Percentiles rank a stretch among this genome's conserved stretches.
Evolutionary conservation across 2,797 vertebrate species (phyloP).

Genomic region (Melanotaenia parkinsoni): DNA sequence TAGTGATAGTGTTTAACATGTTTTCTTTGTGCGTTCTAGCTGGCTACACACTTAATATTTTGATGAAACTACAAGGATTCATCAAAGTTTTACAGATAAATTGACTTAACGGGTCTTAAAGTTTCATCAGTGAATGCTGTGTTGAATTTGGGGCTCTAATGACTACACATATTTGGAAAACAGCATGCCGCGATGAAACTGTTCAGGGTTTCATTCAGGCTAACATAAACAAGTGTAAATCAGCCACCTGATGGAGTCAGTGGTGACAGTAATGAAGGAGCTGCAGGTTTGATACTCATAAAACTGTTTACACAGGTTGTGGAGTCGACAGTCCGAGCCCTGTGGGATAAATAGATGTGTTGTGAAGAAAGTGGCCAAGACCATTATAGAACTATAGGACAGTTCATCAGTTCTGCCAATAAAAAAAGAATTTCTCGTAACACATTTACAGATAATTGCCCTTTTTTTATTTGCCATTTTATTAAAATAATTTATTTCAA

Average conservation of each 20-base stretch:
- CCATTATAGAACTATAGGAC: background rate
- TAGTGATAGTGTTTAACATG: background rate
- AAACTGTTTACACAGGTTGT: conserved; percentile 49
- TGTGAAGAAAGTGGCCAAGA: conserved; percentile 11
- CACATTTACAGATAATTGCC: background rate
- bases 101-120: background rate
- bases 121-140: background rate
- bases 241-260: conserved; percentile 12
- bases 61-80: background rate
- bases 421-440: background rate
- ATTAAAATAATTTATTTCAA: background rate
- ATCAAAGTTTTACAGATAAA: background rate
- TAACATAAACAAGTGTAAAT: conserved; percentile 34
- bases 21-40: background rate
- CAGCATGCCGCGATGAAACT: conserved; percentile 31
- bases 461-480: background rate
- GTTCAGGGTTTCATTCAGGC: conserved; percentile 25
- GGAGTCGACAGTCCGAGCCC: background rate
- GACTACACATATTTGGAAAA: conserved; percentile 5
- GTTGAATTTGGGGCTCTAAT: background rate
- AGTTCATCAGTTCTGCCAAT: conserved; percentile 2
- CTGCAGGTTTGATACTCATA: conserved; percentile 22
- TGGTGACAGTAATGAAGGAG: conserved; percentile 36
- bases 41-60: background rate
- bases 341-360: conserved; percentile 29